Percentiles rank a stretch among this genome's conserved stretches.
phyloP scores from a whole-genome alignment of 23 tunicate genomes.

The Ciona savignyi region DNA sequence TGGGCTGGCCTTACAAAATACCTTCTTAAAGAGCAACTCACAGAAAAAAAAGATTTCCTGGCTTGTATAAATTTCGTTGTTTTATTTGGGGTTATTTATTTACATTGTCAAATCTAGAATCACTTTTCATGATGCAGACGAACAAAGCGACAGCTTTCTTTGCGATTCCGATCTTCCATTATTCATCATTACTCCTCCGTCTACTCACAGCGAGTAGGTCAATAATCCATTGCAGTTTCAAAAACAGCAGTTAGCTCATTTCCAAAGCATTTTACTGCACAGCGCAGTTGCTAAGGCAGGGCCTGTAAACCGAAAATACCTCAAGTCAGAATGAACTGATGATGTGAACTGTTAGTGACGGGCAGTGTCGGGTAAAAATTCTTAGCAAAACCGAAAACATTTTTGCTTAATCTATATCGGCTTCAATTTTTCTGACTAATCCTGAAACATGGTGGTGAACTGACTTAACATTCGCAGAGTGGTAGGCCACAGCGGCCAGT shows the following conservation, averaged over 20 bases:
- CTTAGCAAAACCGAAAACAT: too few species aligned
- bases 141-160: too few species aligned
- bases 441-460: not conserved
- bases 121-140: too few species aligned
- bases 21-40: too few species aligned
- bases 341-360: not conserved
- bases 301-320: not conserved
- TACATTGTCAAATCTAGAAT: too few species aligned
- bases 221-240: not conserved
- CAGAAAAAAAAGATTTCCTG: too few species aligned
- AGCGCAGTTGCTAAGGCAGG: not conserved
- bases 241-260: not conserved
- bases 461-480: not conserved
- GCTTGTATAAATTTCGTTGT: too few species aligned
- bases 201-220: not conserved
- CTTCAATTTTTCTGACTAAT: not conserved
- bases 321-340: not conserved
- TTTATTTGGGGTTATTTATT: too few species aligned
- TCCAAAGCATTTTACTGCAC: too few species aligned
- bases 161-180: too few species aligned
- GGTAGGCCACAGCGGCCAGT: not conserved
- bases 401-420: not conserved
- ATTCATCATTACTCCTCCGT: too few species aligned
- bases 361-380: not conserved
- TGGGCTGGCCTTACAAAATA: too few species aligned